Conservation (phyloP, 2,797 vertebrate genomes). For the Miichthys miiuy region DNA sequence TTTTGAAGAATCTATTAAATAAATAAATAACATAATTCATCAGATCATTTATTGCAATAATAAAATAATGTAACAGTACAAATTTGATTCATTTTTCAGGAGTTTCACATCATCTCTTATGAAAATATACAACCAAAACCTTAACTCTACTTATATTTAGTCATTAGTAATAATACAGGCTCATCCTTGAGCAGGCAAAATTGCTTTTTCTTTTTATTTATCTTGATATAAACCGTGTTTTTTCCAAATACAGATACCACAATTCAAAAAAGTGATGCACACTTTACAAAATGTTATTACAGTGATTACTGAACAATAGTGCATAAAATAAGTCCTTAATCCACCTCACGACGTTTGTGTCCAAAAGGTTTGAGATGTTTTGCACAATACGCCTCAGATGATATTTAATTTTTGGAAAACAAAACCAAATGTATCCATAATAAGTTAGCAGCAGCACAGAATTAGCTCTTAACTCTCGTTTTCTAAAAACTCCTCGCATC, state of each 20-base stretch:
- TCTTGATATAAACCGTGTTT: neutral
- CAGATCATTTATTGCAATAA: constrained; percentile 54
- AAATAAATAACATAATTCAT: neutral
- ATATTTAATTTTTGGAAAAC: neutral
- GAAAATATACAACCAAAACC: constrained; percentile 32
- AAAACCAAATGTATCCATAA: neutral
- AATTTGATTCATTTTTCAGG: constrained; percentile 4
- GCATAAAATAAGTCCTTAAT: neutral
- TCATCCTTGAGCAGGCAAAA: neutral
- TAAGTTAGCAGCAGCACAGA: neutral
- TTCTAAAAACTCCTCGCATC: neutral
- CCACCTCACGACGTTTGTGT: neutral
- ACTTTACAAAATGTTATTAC: neutral
- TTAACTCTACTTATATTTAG: neutral
- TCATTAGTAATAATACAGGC: neutral
- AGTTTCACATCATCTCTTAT: constrained; percentile 10
- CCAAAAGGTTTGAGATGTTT: neutral
- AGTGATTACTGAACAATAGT: neutral
- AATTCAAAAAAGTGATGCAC: neutral
- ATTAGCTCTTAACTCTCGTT: neutral
- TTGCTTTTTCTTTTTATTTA: constrained; percentile 4
- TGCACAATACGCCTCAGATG: neutral
- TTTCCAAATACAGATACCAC: neutral
- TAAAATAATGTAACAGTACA: constrained; percentile 44
- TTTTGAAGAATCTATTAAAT: neutral